Conservation (phyloP, 2,113 vertebrate genomes). For the Gnathonemus longibarbis region DNA sequence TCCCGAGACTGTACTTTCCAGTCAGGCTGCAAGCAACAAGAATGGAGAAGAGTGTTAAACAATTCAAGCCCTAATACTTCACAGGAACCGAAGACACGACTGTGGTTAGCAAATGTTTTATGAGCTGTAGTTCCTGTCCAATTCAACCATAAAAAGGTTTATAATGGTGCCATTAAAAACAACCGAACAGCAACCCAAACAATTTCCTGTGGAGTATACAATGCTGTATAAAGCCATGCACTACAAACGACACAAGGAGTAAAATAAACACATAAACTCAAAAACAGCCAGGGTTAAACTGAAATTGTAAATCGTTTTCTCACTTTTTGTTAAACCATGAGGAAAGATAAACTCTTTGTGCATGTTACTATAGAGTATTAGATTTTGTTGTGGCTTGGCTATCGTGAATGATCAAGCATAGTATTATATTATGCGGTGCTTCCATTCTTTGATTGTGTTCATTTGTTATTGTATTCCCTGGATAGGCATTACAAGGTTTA, state of each 20-base stretch:
- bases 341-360: not conserved
- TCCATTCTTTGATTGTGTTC: not conserved
- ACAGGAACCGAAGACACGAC: not conserved
- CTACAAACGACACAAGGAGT: not conserved
- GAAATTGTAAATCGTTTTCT: not conserved
- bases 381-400: not conserved
- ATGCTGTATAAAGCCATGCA: not conserved
- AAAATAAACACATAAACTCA: not conserved
- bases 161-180: constrained; percentile 11
- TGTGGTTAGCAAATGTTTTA: constrained; percentile 6
- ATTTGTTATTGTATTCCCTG: not conserved
- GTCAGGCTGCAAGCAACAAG: not conserved
- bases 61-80: not conserved
- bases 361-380: not conserved
- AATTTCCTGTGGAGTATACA: not conserved
- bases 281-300: not conserved
- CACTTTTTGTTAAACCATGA: not conserved
- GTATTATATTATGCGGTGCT: not conserved
- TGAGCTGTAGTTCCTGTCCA: not conserved
- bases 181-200: not conserved
- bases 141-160: constrained; percentile 10
- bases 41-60: no score
- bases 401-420: not conserved
- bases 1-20: not conserved
- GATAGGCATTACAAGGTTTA: not conserved